Evolutionary conservation across 1,140 invertebrate genomes (phyloP).

Genomic region (Oryctes rhinoceros): DNA sequence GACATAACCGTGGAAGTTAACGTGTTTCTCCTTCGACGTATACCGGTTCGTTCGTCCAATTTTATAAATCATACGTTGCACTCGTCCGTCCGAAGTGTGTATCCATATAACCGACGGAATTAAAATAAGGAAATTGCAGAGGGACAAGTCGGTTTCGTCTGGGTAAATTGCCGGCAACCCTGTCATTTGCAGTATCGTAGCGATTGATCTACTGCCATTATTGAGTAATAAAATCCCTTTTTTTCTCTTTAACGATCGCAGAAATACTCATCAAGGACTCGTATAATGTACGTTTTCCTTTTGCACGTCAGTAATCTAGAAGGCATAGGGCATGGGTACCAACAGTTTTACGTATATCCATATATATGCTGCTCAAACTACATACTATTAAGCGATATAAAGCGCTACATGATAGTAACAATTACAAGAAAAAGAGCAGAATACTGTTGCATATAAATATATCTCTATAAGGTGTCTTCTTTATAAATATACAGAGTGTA

Average conservation of each 20-base stretch:
- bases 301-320: not conserved
- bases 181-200: conserved; percentile 52
- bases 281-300: not conserved
- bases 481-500: too few species aligned
- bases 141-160: conserved; percentile 44
- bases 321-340: not conserved
- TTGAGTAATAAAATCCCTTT: conserved; percentile 53
- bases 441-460: too few species aligned
- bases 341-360: too few species aligned
- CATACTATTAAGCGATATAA: too few species aligned
- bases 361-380: too few species aligned
- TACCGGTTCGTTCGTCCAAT: conserved; percentile 44
- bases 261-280: conserved; percentile 44
- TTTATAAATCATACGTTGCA: conserved; percentile 52
- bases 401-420: too few species aligned
- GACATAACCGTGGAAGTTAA: conserved; percentile 40
- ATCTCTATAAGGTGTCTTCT: too few species aligned
- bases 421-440: too few species aligned
- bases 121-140: conserved; percentile 45
- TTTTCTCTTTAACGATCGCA: conserved; percentile 44
- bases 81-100: not conserved
- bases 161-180: conserved; percentile 49
- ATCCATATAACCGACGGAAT: conserved; percentile 37
- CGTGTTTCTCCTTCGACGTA: not conserved
- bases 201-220: conserved; percentile 49